Percentiles rank a stretch among this genome's conserved stretches.
phyloP scores from a whole-genome alignment of 2,888 invertebrate genomes.

The Cephus spinipes region DNA sequence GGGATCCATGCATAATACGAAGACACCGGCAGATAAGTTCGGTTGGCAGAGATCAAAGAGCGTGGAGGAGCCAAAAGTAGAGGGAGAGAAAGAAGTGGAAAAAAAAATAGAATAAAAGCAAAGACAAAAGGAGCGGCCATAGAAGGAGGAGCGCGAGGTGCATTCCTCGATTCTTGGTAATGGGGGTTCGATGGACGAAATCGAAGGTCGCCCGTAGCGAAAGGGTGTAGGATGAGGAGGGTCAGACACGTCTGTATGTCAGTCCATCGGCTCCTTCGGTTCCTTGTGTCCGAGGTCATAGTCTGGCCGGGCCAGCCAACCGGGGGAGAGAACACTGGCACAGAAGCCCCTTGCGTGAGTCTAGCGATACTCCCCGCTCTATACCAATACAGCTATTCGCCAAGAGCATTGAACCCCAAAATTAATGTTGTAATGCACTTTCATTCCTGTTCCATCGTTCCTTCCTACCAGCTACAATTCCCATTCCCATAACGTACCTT shows the following conservation, averaged over 20 bases:
- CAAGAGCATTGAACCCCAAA: constrained; percentile 52
- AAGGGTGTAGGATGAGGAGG: not conserved
- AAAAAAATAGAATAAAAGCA: not conserved
- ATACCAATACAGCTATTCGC: constrained; percentile 28
- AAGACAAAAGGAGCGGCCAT: not conserved
- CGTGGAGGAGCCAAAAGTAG: not conserved
- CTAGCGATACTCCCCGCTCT: constrained; percentile 28
- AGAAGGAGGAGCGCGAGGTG: not conserved
- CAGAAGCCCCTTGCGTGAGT: constrained; percentile 43
- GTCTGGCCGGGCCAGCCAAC: not conserved
- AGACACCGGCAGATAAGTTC: not conserved
- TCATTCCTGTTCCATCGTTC: constrained; percentile 21
- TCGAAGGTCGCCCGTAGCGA: not conserved
- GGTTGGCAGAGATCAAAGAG: not conserved
- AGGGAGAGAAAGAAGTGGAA: not conserved
- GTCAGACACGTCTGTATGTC: not conserved
- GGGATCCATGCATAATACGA: not conserved
- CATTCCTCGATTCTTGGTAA: not conserved
- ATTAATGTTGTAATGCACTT: constrained; percentile 48
- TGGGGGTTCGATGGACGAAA: not conserved
- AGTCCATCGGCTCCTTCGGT: not conserved
- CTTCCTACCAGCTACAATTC: constrained; percentile 16
- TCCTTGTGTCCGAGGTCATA: not conserved
- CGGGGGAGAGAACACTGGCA: not conserved
- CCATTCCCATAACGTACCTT: constrained; percentile 20